phyloP scores from a whole-genome alignment of 1,140 invertebrate species.

The Pseudomyrmex cubaensis region DNA sequence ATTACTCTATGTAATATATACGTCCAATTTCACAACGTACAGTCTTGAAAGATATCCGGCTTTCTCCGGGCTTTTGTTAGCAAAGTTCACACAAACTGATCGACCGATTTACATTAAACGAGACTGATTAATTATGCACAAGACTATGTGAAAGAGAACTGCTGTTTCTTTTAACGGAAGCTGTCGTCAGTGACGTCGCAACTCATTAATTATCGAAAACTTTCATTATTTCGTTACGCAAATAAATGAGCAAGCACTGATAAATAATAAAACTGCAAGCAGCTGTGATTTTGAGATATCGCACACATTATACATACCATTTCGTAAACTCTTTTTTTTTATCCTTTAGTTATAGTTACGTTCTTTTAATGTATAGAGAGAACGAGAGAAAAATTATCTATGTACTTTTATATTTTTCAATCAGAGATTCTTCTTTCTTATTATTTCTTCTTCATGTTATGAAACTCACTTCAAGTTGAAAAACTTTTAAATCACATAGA shows the following conservation, averaged over 20 bases:
- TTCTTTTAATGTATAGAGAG: background rate
- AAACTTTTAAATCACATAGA: slow-evolving; percentile 25
- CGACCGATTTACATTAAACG: slow-evolving; percentile 7
- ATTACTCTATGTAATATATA: background rate
- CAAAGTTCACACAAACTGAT: slow-evolving; percentile 7
- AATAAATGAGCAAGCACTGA: background rate
- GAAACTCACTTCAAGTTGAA: slow-evolving; percentile 1
- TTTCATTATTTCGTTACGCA: slow-evolving; percentile 33
- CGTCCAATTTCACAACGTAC: background rate
- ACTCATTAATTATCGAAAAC: slow-evolving; percentile 32
- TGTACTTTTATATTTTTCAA: too few species aligned
- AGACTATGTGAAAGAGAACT: slow-evolving; percentile 1
- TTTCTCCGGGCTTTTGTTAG: background rate
- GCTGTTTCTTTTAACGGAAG: slow-evolving; percentile 13
- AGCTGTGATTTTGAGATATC: background rate
- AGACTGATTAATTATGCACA: slow-evolving; percentile 41
- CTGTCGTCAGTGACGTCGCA: background rate
- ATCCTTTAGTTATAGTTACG: background rate
- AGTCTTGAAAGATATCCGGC: background rate
- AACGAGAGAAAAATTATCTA: too few species aligned
- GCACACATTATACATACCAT: too few species aligned
- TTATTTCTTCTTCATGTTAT: background rate
- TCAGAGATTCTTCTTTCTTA: background rate
- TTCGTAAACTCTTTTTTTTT: background rate
- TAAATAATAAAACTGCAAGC: background rate